These are phyloP conservation scores for Spicauda simplicius DNA, from an alignment of 2,888 invertebrate genomes.

Conservation along the genomic window DNA sequence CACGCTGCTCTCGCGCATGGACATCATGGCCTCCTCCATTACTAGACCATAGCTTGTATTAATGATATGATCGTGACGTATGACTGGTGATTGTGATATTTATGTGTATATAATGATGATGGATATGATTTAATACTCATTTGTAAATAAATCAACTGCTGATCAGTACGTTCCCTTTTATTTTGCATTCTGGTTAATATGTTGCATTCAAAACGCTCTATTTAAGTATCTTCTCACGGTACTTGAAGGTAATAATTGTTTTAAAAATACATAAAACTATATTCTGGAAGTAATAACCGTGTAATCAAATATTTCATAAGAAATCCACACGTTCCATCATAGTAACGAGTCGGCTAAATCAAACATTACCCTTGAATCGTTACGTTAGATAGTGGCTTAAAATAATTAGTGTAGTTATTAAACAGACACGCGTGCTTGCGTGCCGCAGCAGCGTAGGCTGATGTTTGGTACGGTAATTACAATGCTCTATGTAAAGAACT, in stretches of 20 bases:
- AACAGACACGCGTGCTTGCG: slow-evolving; percentile 65
- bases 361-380: slow-evolving; percentile 65
- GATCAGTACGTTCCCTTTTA: slow-evolving; percentile 57
- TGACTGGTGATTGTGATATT: slow-evolving; percentile 83
- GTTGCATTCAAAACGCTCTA: no score
- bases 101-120: slow-evolving; percentile 77
- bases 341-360: slow-evolving; percentile 43
- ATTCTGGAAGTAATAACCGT: no score
- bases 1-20: slow-evolving; percentile 58
- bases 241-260: background rate
- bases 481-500: slow-evolving; percentile 60
- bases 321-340: slow-evolving; percentile 36
- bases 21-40: slow-evolving; percentile 72
- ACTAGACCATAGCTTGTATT: slow-evolving; percentile 62
- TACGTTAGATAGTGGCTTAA: slow-evolving; percentile 57
- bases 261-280: background rate
- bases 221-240: background rate
- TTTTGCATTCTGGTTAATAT: slow-evolving; percentile 21
- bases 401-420: slow-evolving; percentile 65
- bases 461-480: slow-evolving; percentile 66
- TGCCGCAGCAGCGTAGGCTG: slow-evolving; percentile 51
- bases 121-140: slow-evolving; percentile 67
- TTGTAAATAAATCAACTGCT: slow-evolving; percentile 82
- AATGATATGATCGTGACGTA: slow-evolving; percentile 66
- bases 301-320: slow-evolving; percentile 16